Conservation (phyloP, 2,797 vertebrate genomes). For the Okamejei kenojei region DNA sequence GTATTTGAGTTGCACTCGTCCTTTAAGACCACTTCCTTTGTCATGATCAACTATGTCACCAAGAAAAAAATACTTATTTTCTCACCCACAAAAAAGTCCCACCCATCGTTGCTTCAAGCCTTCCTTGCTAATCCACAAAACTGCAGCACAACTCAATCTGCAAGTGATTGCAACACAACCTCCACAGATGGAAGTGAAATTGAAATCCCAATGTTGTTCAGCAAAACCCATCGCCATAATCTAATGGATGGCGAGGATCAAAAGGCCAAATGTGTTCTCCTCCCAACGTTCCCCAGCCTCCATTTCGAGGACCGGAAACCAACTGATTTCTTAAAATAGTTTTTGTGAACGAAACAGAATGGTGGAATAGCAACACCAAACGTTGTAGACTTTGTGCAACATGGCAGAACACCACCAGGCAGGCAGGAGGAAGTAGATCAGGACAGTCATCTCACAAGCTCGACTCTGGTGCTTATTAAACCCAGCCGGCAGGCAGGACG, state of each 20-base stretch:
- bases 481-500: no score
- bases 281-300: background rate
- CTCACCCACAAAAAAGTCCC: background rate
- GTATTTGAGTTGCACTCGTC: background rate
- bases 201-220: background rate
- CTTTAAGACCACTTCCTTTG: slow-evolving; percentile 1
- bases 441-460: background rate
- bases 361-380: background rate
- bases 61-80: background rate
- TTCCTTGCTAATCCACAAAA: background rate
- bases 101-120: background rate
- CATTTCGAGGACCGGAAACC: background rate
- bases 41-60: background rate
- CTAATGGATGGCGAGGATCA: background rate
- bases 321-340: background rate
- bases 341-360: background rate
- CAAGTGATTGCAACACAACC: background rate
- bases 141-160: background rate
- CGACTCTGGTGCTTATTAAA: background rate
- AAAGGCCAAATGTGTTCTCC: background rate
- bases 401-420: background rate
- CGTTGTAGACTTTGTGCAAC: background rate
- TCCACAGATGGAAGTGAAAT: background rate
- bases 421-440: background rate
- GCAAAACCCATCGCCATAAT: background rate